These are phyloP conservation scores for Chionis minor DNA, from an alignment of 2,113 vertebrate genomes.

Conservation along the genomic window DNA sequence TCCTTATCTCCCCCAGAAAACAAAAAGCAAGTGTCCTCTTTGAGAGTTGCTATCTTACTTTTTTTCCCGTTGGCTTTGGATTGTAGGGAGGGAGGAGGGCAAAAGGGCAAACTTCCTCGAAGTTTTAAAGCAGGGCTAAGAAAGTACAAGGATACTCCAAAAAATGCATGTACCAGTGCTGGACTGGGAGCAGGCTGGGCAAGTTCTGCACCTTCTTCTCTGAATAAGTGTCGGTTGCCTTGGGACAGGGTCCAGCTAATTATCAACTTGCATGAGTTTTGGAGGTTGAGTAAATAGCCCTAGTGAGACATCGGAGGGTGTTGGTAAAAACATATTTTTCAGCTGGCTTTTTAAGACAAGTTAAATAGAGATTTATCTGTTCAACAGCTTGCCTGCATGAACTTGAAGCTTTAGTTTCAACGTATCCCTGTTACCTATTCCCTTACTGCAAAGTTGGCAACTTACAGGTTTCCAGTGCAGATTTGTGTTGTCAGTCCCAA, in stretches of 20 bases:
- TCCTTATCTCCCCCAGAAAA: background rate
- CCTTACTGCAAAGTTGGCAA: background rate
- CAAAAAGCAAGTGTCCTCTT: background rate
- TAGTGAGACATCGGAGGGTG: background rate
- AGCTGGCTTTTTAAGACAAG: background rate
- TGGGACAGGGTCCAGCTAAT: constrained; percentile 2
- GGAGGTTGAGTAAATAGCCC: background rate
- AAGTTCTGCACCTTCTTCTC: constrained; percentile 3
- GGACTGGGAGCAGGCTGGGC: background rate
- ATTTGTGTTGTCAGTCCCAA: background rate
- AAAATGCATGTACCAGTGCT: background rate
- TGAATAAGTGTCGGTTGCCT: background rate
- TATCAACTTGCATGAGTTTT: background rate
- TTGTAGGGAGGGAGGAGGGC: background rate
- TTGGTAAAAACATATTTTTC: background rate
- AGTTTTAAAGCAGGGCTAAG: background rate
- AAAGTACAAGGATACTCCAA: background rate
- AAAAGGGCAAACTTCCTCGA: constrained; percentile 8
- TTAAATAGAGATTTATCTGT: background rate
- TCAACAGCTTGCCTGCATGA: background rate
- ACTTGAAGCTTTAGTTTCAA: background rate
- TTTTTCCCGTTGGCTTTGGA: background rate
- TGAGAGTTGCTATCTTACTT: background rate
- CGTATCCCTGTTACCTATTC: background rate
- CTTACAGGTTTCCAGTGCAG: background rate